Conservation (phyloP, 2,113 vertebrate species). For the human region GRCh38 chr13:29762001-29762500, state of each 20-base stretch:
- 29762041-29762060: not conserved
- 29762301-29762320: too few relatives aligned
- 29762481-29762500: not conserved
- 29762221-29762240: not conserved
- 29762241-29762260: not conserved
- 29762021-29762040: too few relatives aligned
- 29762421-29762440: not conserved
- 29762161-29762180: not conserved
- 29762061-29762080: not conserved
- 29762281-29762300: not conserved
- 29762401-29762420: not conserved
- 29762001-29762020: not conserved
- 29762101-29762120: not conserved
- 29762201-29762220: not conserved
- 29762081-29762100: not conserved
- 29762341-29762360: not conserved
- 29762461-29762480: not conserved
- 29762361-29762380: not conserved
- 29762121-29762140: not conserved
- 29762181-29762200: not conserved
- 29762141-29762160: not conserved
- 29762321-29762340: not conserved
- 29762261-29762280: not conserved
- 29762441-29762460: too few relatives aligned
- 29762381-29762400: not conserved